A percentile compares a stretch with the other conserved stretches of the same genome.
phyloP scores from a whole-genome alignment of 2,888 invertebrate species.

The Cheilosia vulpina region DNA sequence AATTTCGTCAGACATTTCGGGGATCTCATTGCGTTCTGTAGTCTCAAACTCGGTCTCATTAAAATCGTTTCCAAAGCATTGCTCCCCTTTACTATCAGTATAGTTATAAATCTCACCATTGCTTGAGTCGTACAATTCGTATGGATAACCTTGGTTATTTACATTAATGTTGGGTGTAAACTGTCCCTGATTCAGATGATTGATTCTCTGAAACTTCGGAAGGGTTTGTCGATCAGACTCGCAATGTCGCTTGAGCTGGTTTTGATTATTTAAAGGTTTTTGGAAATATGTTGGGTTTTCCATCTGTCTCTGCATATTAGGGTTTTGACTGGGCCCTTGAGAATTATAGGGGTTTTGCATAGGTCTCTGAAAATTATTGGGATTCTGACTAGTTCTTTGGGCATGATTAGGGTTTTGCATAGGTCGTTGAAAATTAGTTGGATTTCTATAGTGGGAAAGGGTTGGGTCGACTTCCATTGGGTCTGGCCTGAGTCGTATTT shows the following conservation, averaged over 20 bases:
- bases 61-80: no score
- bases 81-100: no score
- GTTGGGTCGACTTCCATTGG: constrained; percentile 20
- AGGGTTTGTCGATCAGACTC: constrained; percentile 15
- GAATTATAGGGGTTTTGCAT: background rate
- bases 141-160: no score
- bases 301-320: no score
- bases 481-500: background rate
- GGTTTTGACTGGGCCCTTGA: no score
- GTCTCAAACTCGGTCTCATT: background rate
- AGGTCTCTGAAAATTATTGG: no score
- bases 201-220: constrained; percentile 17
- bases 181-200: no score
- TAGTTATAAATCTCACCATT: no score
- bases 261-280: background rate
- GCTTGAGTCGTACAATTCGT: no score
- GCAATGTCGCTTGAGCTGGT: constrained; percentile 4
- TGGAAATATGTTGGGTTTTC: background rate
- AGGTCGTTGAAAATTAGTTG: background rate
- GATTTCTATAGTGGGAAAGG: background rate
- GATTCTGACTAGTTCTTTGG: no score
- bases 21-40: background rate
- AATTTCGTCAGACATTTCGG: background rate
- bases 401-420: background rate
- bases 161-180: no score